Evolutionary conservation across 2,797 vertebrate species (phyloP).

Genomic region (Limnodromus scolopaceus): DNA sequence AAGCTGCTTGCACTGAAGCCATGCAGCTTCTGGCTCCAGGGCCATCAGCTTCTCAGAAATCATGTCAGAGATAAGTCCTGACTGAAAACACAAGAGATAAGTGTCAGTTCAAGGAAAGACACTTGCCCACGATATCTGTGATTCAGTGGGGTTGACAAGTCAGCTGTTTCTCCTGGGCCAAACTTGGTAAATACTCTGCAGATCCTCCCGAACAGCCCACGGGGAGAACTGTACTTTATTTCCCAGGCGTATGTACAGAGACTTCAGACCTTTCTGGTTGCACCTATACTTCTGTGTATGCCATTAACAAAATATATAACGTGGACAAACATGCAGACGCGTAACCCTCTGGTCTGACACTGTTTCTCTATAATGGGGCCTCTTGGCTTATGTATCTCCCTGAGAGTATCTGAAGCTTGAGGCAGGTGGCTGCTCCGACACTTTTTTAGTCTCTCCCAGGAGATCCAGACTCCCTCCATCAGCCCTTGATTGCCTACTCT

Average conservation of each 20-base stretch:
- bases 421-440: not conserved
- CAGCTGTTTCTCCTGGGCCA: not conserved
- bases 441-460: not conserved
- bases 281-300: not conserved
- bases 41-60: conserved; percentile 47
- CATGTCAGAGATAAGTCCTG: conserved; percentile 48
- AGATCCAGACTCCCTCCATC: not conserved
- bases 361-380: not conserved
- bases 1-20: conserved; percentile 58
- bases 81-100: conserved; percentile 10
- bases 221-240: not conserved
- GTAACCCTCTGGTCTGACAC: not conserved
- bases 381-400: not conserved
- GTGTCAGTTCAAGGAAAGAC: not conserved
- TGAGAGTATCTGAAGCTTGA: not conserved
- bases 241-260: not conserved
- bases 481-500: not conserved
- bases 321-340: not conserved
- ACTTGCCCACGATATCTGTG: not conserved
- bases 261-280: not conserved
- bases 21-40: conserved; percentile 64
- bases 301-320: not conserved
- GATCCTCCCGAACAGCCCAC: not conserved
- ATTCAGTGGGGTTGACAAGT: not conserved
- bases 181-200: not conserved